Evolutionary conservation across 2,888 invertebrate genomes (phyloP), one percentile per base, ranked within the genome.

Genomic region (Drosophila antonietae): DNA sequence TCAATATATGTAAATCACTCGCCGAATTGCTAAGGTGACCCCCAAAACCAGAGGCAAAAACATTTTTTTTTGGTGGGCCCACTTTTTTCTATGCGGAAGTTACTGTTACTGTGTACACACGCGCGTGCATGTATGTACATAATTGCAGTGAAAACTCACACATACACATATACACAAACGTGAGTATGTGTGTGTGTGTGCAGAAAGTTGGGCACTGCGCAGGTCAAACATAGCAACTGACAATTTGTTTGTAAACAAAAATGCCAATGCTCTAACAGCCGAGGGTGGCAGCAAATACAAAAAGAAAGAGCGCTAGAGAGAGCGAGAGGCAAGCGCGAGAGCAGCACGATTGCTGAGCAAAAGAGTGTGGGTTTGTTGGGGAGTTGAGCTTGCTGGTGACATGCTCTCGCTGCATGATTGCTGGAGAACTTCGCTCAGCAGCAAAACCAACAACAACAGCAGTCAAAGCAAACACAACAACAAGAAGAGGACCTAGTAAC

Each of bases 161-260:
- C 28, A 31, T 12, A 37, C 39, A 43, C 20, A 18, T 9, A 14
- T 4, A 62, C 6, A 12, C 5, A 31, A 23, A 23, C 23, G 5
- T 28, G 28, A 28, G 28, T 10, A 2, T 18, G 18, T 46, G 8
- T 14, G 9, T 37, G 20, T 9, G 20, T 39, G 28, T 49, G 37
- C 68, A 43, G 72, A 74, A 61, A 62, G 52, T 46, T 62, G 44
- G 33, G 51, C 52, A 89, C 68, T 84, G 84, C 84, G 84, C 84
- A 84, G 80, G 90, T 84, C 90, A 89, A 83, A 89, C 88, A 75
- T 56, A 76, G 59, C 52, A 62, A 58, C 77, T 68, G 77, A 44
- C 78, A 70, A 69, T 68, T 89, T 84, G 84, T 84, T 84, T 84
- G 84, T 84, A 84, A 84, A 84, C 84, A 84, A 84, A 84, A 75